Conservation (phyloP, 2,113 vertebrate species). For the Hassar affinis region DNA sequence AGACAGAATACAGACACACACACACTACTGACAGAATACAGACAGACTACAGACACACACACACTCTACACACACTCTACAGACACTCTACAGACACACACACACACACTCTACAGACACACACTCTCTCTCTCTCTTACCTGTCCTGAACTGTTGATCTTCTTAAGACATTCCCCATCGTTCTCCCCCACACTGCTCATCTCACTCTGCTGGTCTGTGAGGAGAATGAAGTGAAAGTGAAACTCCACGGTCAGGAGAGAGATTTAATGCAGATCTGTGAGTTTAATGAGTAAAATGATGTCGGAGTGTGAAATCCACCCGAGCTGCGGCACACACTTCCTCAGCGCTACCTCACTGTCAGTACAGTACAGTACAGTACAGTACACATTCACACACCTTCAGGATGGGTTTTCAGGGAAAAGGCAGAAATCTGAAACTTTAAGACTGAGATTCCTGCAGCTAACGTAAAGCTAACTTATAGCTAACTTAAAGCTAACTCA, state of each 20-base stretch:
- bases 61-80: neutral
- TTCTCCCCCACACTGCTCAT: constrained; percentile 72
- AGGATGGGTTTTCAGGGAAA: neutral
- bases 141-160: constrained; percentile 67
- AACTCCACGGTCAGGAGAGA: neutral
- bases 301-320: neutral
- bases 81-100: neutral
- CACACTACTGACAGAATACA: too few relatives aligned
- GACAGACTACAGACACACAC: neutral
- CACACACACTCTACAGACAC: neutral
- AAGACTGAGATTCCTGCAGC: neutral
- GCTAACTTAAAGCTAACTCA: too few relatives aligned
- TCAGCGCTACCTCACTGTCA: neutral
- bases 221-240: constrained; percentile 57
- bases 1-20: too few relatives aligned
- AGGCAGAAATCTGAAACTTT: neutral
- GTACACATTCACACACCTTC: neutral
- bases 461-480: neutral
- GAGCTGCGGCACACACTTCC: neutral
- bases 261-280: neutral
- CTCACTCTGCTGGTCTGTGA: constrained; percentile 74
- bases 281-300: neutral
- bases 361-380: too few relatives aligned
- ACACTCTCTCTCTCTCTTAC: constrained; percentile 52
- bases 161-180: constrained; percentile 68